A percentile compares a stretch with the other conserved stretches of the same genome.
phyloP scores from a whole-genome alignment of 2,888 invertebrate genomes.

The Acanthosepion pharaonis region DNA sequence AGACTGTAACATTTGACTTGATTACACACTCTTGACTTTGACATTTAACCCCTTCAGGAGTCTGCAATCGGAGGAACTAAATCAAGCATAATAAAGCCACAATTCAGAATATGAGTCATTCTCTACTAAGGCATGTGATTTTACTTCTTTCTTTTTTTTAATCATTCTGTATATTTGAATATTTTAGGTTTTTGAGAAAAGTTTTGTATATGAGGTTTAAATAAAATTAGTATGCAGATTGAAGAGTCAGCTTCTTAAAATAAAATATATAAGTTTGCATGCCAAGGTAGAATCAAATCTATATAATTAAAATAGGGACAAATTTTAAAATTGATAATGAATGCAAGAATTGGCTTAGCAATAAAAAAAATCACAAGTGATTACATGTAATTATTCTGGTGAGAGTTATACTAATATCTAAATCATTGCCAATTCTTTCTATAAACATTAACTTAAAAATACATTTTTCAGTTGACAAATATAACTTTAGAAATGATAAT shows the following conservation, averaged over 20 bases:
- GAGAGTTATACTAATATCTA: too few relatives aligned
- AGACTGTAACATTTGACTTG: neutral
- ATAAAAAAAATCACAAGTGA: neutral
- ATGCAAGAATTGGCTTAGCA: neutral
- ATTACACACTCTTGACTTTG: constrained; percentile 33
- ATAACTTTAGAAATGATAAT: too few relatives aligned
- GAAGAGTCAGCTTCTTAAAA: neutral
- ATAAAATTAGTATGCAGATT: neutral
- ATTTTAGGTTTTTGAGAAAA: neutral
- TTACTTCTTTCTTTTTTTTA: neutral
- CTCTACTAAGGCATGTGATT: neutral
- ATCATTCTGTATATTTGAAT: neutral
- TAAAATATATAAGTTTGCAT: neutral
- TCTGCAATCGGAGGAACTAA: constrained; percentile 12
- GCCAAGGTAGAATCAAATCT: neutral
- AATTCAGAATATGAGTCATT: constrained; percentile 33
- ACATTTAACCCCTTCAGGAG: constrained; percentile 20
- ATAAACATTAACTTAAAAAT: too few relatives aligned
- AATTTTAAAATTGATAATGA: neutral
- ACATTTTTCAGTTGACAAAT: too few relatives aligned
- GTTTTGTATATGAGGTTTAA: neutral
- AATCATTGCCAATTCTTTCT: too few relatives aligned
- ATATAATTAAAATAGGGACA: neutral
- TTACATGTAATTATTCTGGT: too few relatives aligned
- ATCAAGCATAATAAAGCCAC: constrained; percentile 22